Evolutionary conservation across 2,113 vertebrate species (phyloP), one percentile per base, ranked within the genome.

Genomic region (Stigmatopora nigra): DNA sequence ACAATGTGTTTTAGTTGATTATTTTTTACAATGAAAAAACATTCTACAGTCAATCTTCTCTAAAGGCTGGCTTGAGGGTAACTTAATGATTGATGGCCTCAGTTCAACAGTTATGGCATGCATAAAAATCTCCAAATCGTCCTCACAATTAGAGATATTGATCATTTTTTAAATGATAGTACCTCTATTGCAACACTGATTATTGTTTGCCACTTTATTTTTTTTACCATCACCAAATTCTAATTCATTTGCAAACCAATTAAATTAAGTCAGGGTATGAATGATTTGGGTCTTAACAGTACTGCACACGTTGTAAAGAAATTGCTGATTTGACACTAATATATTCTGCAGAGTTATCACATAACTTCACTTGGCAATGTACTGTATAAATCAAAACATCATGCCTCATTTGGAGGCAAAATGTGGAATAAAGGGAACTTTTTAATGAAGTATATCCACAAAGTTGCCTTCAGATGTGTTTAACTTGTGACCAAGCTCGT

Each of bases 11-110:
- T 19, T 5, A 6, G 11, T 12, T 56, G 7, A 2, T 17, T 51
- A 8, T 78, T 76, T 60, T 73, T 61, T 72, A 56, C 66, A 78
- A 74, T 68, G 55, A 62, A 65, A 20, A 25, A 57, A 35, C 55
- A 35, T 4, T 36, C 8, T 17, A 36, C 56, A n/a, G 31, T 38
- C 31, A 58, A 58, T 58, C 56, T 10, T 17, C 25, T 31, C 35
- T 7, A 35, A n/a, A 58, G 1, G 2, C 8, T 31, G 1, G 17
- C 56, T n/a, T 53, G 20, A 53, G 56, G 15, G 8, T 16, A 35
- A 17, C 13, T 58, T 58, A 16, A 38, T 36, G 2, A 58, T 17
- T 36, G 13, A 7, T 3, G 15, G 8, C 25, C 35, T 58, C 1
- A 36, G 25, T 36, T 36, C 31, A 17, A 17, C 3, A 16, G 16